Base-by-base conservation (phyloP, 2,797 vertebrate genomes). In the Anguilla marmorata region DNA sequence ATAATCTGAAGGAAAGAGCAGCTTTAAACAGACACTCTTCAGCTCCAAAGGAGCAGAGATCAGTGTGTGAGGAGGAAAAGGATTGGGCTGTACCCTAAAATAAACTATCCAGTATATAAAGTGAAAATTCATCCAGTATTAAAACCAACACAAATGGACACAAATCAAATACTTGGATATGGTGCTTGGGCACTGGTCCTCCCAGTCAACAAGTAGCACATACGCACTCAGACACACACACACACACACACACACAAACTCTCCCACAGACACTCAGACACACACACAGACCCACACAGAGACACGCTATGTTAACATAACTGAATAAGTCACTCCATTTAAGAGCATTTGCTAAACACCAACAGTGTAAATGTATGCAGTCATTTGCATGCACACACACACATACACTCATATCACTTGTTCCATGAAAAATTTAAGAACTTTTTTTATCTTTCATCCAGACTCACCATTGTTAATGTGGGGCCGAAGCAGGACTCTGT, bases 281-380 rank as follows among this genome's bases (percentile, higher is more conserved):
- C 85, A 54, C 66, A 86, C 66, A 86, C 48, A 54, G 12, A 86
- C 45, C 16, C 3, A 72, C 63, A 88, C 50, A 89, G 6, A 69
- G 48, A 7, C 8, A 2, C 3, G 19, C 0, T 27, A 19, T 84
- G 0, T 27, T 60, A 60, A 60, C 19, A 16, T 19, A 60, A 60
- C 21, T 19, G 58, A 4, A 24, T 60, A 60, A 21, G 16, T 60
- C 58, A 60, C 58, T 24, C 58, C 58, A 37, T 37, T 37, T 37
- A 37, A 37, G 37, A 37, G 50, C 50, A 60, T 60, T 16, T 60
- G 58, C 58, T 60, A 60, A 60, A 60, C 19, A 16, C 58, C 58
- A 16, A 60, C 58, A 60, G 11, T 52, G 9, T 8, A 52, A 52
- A 52, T 52, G 50, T 7, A 52, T 8, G 37, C 37, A 52, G 6